Conservation (phyloP, 64 coral and sea anemone genomes). For the Stichodactyla helianthus region DNA sequence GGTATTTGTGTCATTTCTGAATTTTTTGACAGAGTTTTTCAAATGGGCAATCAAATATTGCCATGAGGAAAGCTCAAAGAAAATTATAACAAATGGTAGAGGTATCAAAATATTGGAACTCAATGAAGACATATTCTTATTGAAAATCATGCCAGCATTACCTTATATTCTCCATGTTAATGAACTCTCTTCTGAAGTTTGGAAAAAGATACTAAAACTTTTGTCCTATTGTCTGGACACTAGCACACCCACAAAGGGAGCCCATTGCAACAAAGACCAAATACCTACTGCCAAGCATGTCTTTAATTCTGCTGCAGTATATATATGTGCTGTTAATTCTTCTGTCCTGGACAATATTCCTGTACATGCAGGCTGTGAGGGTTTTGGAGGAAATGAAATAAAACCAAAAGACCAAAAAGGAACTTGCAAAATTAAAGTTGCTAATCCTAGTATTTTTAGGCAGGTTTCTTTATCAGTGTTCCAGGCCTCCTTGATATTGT, state of each 20-base stretch:
- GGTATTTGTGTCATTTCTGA: not conserved
- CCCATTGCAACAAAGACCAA: not conserved
- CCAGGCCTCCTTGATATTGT: not conserved
- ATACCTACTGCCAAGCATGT: not conserved
- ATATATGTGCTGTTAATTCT: conserved; percentile 49
- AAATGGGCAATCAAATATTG: not conserved
- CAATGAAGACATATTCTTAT: not conserved
- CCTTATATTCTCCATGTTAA: conserved; percentile 1
- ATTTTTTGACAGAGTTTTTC: not conserved
- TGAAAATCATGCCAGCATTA: not conserved
- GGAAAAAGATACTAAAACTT: not conserved
- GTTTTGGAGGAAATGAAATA: conserved; percentile 47
- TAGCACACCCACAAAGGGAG: not conserved
- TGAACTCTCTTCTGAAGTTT: not conserved
- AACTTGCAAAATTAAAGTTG: not conserved
- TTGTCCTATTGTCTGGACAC: not conserved
- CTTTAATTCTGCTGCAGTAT: conserved; percentile 11
- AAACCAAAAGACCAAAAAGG: not conserved
- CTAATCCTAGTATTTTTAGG: not conserved
- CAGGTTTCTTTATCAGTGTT: not conserved
- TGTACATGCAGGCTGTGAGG: conserved; percentile 24
- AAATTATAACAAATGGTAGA: not conserved
- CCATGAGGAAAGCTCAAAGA: not conserved
- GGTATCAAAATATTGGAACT: not conserved
- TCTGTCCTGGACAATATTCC: conserved; percentile 56